Evolutionary conservation across 2,113 vertebrate genomes (phyloP).

Genomic region (Isichthys henryi): DNA sequence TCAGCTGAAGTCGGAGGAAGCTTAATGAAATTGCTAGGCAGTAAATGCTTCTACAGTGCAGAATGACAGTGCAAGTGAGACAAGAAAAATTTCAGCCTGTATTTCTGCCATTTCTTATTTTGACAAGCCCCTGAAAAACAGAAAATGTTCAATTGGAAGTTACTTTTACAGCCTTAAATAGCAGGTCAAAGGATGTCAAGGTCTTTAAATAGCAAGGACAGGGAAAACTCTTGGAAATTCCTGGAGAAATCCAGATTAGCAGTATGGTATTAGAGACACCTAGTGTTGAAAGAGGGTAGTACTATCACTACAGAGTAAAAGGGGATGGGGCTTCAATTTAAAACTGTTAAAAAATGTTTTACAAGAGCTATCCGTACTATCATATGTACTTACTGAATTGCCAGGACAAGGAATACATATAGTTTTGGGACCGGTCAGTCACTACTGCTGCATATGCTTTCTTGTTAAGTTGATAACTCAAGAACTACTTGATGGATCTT

Average conservation of each 20-base stretch:
- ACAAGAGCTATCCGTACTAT: not conserved
- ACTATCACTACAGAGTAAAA: not conserved
- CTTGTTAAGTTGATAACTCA: not conserved
- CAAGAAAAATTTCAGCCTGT: not conserved
- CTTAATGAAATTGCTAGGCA: not conserved
- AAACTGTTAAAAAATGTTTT: not conserved
- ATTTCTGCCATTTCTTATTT: not conserved
- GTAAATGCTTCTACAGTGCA: not conserved
- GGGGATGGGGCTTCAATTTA: not conserved
- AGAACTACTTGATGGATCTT: not conserved
- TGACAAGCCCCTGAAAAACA: not conserved
- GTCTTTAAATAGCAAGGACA: not conserved
- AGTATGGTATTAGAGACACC: slow-evolving; percentile 18
- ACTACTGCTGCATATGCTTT: not conserved
- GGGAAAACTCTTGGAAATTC: not conserved
- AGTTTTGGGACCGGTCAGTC: not conserved
- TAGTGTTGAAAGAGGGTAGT: slow-evolving; percentile 5
- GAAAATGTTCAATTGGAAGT: not conserved
- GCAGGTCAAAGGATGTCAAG: not conserved
- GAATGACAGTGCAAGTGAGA: not conserved
- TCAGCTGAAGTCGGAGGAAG: not conserved
- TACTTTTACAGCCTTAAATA: not conserved
- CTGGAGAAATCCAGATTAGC: not conserved
- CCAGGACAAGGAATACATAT: not conserved
- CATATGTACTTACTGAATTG: not conserved